Evolutionary conservation across 2,888 invertebrate genomes (phyloP).

Genomic region (Coelopa pilipes): DNA sequence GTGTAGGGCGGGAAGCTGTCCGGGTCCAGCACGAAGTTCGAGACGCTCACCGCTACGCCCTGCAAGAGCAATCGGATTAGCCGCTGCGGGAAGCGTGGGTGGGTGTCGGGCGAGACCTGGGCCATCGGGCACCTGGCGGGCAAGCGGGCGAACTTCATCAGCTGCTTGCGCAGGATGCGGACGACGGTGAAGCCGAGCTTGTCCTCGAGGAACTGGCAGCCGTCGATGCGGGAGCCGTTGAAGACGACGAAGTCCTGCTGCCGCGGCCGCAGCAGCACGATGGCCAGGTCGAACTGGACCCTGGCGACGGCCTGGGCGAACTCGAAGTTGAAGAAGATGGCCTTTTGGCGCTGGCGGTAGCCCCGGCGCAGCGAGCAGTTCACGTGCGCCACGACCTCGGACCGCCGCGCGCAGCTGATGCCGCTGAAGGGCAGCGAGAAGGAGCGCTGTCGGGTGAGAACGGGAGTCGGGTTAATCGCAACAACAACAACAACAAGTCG

Average conservation of each 20-base stretch:
- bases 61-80: neutral
- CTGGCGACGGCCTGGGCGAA: neutral
- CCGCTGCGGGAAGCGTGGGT: neutral
- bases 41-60: slow-evolving; percentile 29
- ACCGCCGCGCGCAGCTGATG: neutral
- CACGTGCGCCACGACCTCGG: neutral
- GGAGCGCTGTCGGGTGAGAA: neutral
- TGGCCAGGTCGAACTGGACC: neutral
- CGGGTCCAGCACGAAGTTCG: slow-evolving; percentile 27
- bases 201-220: slow-evolving; percentile 35
- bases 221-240: slow-evolving; percentile 27
- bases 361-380: neutral
- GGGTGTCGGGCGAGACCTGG: slow-evolving; percentile 21
- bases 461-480: no score
- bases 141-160: slow-evolving; percentile 28
- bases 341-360: neutral
- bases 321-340: neutral
- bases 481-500: neutral
- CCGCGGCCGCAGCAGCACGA: neutral
- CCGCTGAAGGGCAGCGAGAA: neutral
- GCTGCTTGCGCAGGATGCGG: slow-evolving; percentile 35
- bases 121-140: slow-evolving; percentile 37
- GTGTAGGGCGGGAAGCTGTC: slow-evolving; percentile 37
- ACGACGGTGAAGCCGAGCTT: slow-evolving; percentile 21
- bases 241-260: slow-evolving; percentile 17